phyloP scores from a whole-genome alignment of 2,888 invertebrate species.

The Marronus borbonicus region DNA sequence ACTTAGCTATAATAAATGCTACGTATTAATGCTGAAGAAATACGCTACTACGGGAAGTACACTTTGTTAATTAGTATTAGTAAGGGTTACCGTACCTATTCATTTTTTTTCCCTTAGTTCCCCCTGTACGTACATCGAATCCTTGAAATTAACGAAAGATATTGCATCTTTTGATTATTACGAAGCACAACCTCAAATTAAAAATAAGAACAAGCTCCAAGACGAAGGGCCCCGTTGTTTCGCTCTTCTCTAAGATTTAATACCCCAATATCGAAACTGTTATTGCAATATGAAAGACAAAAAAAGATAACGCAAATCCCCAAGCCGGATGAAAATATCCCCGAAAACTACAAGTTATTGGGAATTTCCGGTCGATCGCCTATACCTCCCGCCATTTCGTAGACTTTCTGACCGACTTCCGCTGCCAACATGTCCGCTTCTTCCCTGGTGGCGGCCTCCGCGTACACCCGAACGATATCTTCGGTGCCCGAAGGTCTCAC shows the following conservation, averaged over 20 bases:
- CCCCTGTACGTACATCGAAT: no score
- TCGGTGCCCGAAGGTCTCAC: conserved; percentile 98
- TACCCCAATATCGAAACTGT: no score
- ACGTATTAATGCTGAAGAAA: no score
- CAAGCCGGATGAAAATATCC: not conserved
- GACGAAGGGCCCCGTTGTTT: no score
- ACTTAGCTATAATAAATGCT: no score
- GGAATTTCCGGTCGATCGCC: conserved; percentile 76
- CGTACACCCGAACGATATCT: conserved; percentile 95
- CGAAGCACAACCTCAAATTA: no score
- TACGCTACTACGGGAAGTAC: no score
- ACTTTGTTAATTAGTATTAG: no score
- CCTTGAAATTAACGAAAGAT: no score
- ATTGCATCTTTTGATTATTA: no score
- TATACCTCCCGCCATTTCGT: conserved; percentile 85
- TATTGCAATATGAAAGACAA: not conserved
- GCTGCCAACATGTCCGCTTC: conserved; percentile 77
- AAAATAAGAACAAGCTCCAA: not conserved
- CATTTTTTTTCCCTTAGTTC: no score
- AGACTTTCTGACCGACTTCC: conserved; percentile 84
- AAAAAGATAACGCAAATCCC: not conserved
- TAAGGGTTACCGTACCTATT: not conserved
- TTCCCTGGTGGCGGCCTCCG: conserved; percentile 87
- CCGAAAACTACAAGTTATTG: conserved; percentile 4
- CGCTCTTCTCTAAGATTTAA: no score